These are phyloP conservation scores for Stomatorhinus ivindoensis DNA, from an alignment of 2,113 vertebrate species.

Conservation along the genomic window DNA sequence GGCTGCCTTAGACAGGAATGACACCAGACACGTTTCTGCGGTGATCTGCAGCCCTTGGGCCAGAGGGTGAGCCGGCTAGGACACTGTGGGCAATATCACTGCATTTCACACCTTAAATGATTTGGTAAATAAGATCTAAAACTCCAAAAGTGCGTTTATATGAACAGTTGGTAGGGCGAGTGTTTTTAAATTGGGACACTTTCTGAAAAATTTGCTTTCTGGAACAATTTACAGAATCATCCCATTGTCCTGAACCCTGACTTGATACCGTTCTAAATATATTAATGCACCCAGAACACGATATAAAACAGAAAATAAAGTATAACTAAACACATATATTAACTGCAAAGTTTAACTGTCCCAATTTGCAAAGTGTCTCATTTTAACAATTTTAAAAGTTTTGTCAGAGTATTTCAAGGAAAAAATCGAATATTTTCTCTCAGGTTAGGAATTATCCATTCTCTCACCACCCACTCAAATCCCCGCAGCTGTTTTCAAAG, in stretches of 20 bases:
- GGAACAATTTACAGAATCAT: not conserved
- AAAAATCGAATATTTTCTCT: not conserved
- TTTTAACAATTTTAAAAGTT: not conserved
- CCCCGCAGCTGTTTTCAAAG: not conserved
- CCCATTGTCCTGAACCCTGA: not conserved
- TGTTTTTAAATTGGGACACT: not conserved
- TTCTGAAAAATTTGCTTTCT: not conserved
- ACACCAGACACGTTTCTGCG: conserved; percentile 13
- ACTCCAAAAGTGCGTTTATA: not conserved
- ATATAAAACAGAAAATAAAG: not conserved
- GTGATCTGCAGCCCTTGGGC: not conserved
- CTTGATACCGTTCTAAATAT: not conserved
- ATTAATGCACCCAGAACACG: not conserved
- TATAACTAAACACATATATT: not conserved
- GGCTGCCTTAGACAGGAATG: conserved; percentile 14
- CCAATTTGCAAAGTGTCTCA: not conserved
- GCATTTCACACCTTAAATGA: not conserved
- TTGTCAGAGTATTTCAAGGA: not conserved
- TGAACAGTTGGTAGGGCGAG: not conserved
- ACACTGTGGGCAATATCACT: not conserved
- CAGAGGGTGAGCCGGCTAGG: not conserved
- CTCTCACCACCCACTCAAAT: not conserved
- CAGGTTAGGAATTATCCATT: not conserved
- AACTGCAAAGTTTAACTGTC: not conserved
- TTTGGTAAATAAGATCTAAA: not conserved